Conservation (phyloP, 2,113 vertebrate species). For the Physeter macrocephalus region DNA sequence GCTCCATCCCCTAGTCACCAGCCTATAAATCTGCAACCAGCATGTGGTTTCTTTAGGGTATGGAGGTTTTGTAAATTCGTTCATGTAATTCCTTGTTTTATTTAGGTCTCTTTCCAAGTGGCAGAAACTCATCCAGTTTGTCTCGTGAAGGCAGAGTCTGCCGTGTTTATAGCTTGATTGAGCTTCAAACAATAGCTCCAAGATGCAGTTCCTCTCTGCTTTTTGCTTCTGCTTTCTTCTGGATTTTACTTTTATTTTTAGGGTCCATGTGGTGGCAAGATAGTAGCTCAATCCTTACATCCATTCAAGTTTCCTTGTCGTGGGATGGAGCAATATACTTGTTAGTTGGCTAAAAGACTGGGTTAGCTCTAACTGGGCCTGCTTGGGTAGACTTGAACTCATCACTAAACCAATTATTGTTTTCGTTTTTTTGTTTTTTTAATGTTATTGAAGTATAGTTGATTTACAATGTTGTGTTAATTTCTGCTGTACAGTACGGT, state of each 20-base stretch:
- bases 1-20: background rate
- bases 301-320: background rate
- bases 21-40: background rate
- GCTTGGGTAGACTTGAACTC: background rate
- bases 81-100: background rate
- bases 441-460: background rate
- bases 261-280: background rate
- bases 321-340: background rate
- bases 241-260: background rate
- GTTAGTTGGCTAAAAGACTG: background rate
- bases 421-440: too few species aligned
- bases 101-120: background rate
- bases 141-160: background rate
- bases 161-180: background rate
- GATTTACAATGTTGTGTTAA: background rate
- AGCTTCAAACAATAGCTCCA: background rate
- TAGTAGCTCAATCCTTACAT: background rate
- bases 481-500: background rate
- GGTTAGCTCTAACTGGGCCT: background rate
- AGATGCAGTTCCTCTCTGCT: background rate
- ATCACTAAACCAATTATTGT: background rate
- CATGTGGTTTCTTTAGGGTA: background rate
- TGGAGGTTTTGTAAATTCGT: background rate
- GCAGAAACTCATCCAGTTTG: background rate
- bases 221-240: background rate